These are phyloP conservation scores for Syrphus vitripennis DNA, from an alignment of 2,888 invertebrate species.

Conservation along the genomic window DNA sequence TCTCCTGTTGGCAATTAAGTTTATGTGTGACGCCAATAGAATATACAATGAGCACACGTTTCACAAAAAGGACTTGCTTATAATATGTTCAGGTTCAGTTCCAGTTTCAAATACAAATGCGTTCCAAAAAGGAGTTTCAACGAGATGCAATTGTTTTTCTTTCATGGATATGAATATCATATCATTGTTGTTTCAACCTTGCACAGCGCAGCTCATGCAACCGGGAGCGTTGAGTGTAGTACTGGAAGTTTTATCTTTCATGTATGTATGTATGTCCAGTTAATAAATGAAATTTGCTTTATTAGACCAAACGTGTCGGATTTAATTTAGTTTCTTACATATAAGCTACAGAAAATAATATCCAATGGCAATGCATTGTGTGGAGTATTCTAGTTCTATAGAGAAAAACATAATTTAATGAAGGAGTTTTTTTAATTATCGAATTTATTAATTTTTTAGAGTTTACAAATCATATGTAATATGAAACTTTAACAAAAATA, in stretches of 20 bases:
- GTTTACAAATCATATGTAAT: no score
- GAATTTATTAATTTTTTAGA: no score
- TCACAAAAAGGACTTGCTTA: slow-evolving; percentile 19
- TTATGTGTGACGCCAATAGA: slow-evolving; percentile 40
- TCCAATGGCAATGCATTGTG: not conserved
- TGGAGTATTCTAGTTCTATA: no score
- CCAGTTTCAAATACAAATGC: not conserved
- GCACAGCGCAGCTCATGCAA: not conserved
- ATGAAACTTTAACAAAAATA: no score
- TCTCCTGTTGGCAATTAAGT: slow-evolving; percentile 51
- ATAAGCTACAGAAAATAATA: slow-evolving; percentile 2
- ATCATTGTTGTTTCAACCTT: not conserved
- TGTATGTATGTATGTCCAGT: slow-evolving; percentile 21
- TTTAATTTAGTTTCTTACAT: slow-evolving; percentile 36
- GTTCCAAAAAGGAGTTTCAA: not conserved
- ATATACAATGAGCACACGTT: slow-evolving; percentile 32
- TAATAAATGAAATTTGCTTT: slow-evolving; percentile 52
- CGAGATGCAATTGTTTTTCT: slow-evolving; percentile 38
- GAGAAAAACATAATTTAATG: no score
- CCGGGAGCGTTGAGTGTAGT: not conserved
- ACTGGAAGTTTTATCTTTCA: slow-evolving; percentile 4
- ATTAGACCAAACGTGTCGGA: slow-evolving; percentile 22
- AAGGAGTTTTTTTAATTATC: no score
- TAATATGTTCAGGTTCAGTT: not conserved
- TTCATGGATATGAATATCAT: slow-evolving; percentile 5